Conservation (phyloP, 2,113 vertebrate genomes). For the Hassar affinis region DNA sequence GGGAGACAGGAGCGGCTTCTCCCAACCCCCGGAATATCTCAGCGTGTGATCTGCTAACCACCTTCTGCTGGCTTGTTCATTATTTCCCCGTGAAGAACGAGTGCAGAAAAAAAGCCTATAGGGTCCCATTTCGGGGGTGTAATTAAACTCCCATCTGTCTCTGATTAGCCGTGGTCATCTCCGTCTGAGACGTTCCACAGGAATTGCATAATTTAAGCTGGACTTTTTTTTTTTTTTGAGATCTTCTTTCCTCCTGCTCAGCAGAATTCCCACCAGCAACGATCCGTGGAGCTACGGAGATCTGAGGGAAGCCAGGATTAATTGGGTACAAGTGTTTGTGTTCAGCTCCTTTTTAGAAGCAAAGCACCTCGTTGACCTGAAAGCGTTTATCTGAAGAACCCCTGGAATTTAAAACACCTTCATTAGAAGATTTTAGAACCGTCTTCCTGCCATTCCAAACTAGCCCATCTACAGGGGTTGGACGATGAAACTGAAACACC, state of each 20-base stretch:
- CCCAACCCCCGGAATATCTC: slow-evolving; percentile 20
- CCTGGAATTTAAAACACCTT: too few relatives aligned
- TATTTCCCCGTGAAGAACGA: slow-evolving; percentile 40
- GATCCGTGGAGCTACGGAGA: not conserved
- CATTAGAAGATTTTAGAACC: too few relatives aligned
- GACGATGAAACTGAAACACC: too few relatives aligned
- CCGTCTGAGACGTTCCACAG: slow-evolving; percentile 25
- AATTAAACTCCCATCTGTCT: slow-evolving; percentile 55
- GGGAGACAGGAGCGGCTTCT: not conserved
- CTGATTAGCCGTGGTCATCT: slow-evolving; percentile 32
- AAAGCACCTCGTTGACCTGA: not conserved
- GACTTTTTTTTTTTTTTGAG: not conserved
- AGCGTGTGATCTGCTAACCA: slow-evolving; percentile 24
- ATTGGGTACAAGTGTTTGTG: not conserved
- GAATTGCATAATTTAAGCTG: slow-evolving; percentile 12
- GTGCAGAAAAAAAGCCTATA: slow-evolving; percentile 24
- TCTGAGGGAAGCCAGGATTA: not conserved
- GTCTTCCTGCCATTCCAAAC: too few relatives aligned
- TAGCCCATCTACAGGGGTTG: too few relatives aligned
- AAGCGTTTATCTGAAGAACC: too few relatives aligned
- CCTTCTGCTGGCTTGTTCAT: slow-evolving; percentile 40
- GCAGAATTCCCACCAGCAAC: slow-evolving; percentile 27
- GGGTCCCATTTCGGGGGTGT: slow-evolving; percentile 31
- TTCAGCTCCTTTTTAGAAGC: not conserved
- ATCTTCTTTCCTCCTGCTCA: slow-evolving; percentile 5